phyloP scores from a whole-genome alignment of 2,888 invertebrate genomes.

The Drosophila subsilvestris region DNA sequence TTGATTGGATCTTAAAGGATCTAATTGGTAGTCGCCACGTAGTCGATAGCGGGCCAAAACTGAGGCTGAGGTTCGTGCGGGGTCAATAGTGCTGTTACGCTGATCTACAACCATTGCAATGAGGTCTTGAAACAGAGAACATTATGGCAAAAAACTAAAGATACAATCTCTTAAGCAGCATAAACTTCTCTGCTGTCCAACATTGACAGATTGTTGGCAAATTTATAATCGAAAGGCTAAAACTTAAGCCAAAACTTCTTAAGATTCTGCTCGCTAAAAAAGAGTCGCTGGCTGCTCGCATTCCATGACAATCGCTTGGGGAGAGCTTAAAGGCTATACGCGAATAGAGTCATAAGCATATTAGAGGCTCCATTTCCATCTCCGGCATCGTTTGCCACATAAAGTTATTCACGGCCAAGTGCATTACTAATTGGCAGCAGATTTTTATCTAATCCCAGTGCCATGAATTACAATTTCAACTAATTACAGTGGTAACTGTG shows the following conservation, averaged over 20 bases:
- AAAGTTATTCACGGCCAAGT: slow-evolving; percentile 70
- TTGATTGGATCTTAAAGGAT: slow-evolving; percentile 53
- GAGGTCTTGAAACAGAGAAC: slow-evolving; percentile 25
- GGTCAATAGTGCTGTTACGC: slow-evolving; percentile 37
- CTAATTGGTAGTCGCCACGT: slow-evolving; percentile 47
- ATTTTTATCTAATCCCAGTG: slow-evolving; percentile 78
- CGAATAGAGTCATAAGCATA: slow-evolving; percentile 62
- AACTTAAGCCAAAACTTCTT: slow-evolving; percentile 2
- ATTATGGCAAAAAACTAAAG: no score
- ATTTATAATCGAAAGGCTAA: slow-evolving; percentile 36
- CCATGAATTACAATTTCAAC: slow-evolving; percentile 80
- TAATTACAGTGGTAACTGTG: slow-evolving; percentile 67
- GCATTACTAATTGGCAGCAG: slow-evolving; percentile 78
- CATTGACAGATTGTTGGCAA: slow-evolving; percentile 35
- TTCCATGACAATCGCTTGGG: background rate
- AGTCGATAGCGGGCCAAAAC: slow-evolving; percentile 43
- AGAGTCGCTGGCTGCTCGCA: background rate
- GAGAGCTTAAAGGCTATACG: background rate
- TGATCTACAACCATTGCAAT: slow-evolving; percentile 41
- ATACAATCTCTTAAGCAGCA: slow-evolving; percentile 39
- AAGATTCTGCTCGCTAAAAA: background rate
- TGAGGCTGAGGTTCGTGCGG: slow-evolving; percentile 41
- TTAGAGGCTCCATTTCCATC: slow-evolving; percentile 36
- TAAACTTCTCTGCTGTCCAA: slow-evolving; percentile 29
- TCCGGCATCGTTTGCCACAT: slow-evolving; percentile 56